Percentiles rank a stretch among this genome's conserved stretches.
phyloP scores from a whole-genome alignment of 2,113 vertebrate species.

The Macroglossus sobrinus region DNA sequence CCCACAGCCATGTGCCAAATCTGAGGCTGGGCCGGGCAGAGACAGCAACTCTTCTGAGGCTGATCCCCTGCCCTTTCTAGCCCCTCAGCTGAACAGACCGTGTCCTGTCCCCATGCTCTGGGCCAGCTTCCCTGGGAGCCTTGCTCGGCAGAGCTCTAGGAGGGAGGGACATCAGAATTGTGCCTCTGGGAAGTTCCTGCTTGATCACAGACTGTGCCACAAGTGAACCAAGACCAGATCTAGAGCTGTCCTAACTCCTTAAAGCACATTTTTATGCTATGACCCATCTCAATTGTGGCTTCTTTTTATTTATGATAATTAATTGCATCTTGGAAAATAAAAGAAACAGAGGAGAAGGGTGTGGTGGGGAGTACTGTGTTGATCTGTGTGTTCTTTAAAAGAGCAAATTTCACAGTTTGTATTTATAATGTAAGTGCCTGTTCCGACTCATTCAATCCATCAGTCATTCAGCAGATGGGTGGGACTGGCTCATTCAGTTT shows the following conservation, averaged over 20 bases:
- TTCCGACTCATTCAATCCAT: constrained; percentile 49
- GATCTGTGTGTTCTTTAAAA: constrained; percentile 57
- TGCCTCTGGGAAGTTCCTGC: fast-evolving
- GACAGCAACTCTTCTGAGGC: neutral
- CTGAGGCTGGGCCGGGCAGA: neutral
- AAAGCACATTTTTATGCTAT: neutral
- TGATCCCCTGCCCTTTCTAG: neutral
- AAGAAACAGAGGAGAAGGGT: constrained; percentile 55
- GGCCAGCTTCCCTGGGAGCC: neutral
- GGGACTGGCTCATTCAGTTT: constrained; percentile 29
- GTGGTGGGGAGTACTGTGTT: constrained; percentile 11
- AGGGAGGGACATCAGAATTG: neutral
- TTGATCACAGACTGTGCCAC: neutral
- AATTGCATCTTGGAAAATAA: constrained; percentile 48
- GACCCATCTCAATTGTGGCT: neutral
- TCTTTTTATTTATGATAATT: constrained; percentile 7
- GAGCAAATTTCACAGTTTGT: constrained; percentile 69
- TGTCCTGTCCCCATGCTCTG: neutral
- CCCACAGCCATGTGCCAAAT: neutral
- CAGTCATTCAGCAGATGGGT: constrained; percentile 60
- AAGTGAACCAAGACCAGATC: neutral
- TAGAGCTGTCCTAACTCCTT: neutral
- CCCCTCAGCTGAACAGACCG: neutral
- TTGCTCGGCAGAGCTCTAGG: neutral
- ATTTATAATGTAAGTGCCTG: constrained; percentile 49